Conservation (phyloP, 1,140 invertebrate species). For the Tetramorium alpestre region DNA sequence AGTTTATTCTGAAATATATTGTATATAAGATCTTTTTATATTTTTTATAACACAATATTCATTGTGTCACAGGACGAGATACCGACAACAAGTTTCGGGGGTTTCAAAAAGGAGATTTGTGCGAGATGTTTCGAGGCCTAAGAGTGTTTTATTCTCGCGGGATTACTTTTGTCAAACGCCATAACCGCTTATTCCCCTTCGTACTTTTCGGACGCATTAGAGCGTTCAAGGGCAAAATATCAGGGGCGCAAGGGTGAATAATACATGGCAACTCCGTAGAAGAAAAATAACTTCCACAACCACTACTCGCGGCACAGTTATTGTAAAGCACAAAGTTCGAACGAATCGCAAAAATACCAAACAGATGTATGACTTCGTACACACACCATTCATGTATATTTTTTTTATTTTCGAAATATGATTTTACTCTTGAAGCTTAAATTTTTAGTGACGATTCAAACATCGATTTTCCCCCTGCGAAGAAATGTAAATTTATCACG, state of each 20-base stretch:
- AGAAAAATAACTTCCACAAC: conserved; percentile 75
- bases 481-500: neutral
- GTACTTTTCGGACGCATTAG: conserved; percentile 73
- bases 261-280: conserved; percentile 77
- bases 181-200: conserved; percentile 55
- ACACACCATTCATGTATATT: neutral
- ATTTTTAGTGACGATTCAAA: neutral
- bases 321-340: conserved; percentile 76
- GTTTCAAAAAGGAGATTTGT: neutral
- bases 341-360: conserved; percentile 13
- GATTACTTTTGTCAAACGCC: conserved; percentile 78
- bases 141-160: conserved; percentile 35
- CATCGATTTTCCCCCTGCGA: neutral
- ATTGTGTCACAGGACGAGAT: neutral
- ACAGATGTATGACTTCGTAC: neutral
- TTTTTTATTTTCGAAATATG: neutral
- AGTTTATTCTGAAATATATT: neutral
- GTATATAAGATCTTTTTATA: neutral
- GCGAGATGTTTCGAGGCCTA: neutral
- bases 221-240: conserved; percentile 83
- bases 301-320: conserved; percentile 61
- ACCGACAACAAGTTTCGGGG: neutral
- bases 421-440: neutral
- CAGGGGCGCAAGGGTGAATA: conserved; percentile 78
- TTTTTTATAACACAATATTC: conserved; percentile 9